phyloP scores from a whole-genome alignment of 2,113 vertebrate genomes.

The Pholis gunnellus region DNA sequence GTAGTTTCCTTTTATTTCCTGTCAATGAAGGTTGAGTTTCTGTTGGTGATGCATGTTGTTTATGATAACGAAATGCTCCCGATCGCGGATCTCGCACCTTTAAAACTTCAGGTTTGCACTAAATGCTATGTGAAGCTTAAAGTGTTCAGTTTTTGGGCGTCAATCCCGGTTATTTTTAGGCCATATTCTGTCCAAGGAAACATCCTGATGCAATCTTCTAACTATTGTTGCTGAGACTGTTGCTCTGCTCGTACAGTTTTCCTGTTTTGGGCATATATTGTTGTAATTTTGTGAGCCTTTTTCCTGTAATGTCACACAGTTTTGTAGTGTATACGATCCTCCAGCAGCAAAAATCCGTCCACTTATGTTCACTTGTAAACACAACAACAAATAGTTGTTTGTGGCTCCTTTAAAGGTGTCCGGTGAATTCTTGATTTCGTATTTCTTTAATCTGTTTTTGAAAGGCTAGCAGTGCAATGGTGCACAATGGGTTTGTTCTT shows the following conservation, averaged over 20 bases:
- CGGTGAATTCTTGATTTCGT: not conserved
- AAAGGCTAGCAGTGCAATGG: too few relatives aligned
- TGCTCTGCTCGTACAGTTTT: not conserved
- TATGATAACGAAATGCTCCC: too few relatives aligned
- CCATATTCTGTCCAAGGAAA: not conserved
- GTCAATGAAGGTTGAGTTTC: not conserved
- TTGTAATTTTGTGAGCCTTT: not conserved
- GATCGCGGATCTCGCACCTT: not conserved
- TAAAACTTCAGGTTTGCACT: not conserved
- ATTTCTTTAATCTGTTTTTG: not conserved
- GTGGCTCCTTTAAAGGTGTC: not conserved
- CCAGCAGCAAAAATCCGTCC: not conserved
- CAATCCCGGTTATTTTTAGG: not conserved
- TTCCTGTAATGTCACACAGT: not conserved
- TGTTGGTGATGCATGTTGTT: slow-evolving; percentile 8
- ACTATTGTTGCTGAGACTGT: not conserved
- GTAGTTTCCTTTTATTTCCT: slow-evolving; percentile 9
- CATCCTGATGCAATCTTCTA: not conserved
- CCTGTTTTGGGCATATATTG: not conserved
- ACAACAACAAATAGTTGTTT: not conserved
- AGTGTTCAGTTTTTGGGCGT: not conserved
- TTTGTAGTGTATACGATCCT: not conserved
- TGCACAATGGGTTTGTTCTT: not conserved
- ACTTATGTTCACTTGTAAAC: not conserved
- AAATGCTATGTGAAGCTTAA: not conserved